phyloP scores from a whole-genome alignment of 2,797 vertebrate species.

The Trachurus trachurus region DNA sequence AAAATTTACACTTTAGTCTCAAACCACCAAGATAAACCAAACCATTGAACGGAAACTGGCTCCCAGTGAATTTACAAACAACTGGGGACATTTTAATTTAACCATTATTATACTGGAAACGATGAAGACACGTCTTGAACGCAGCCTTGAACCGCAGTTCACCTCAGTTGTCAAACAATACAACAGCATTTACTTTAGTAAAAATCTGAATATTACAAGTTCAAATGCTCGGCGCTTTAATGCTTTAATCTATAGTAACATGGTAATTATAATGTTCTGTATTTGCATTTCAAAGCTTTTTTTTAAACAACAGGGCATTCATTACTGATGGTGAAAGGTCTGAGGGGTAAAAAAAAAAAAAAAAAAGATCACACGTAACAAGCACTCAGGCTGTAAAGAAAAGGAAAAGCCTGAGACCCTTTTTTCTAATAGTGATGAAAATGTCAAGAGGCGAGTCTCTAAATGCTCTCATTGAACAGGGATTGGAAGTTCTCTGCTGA shows the following conservation, averaged over 20 bases:
- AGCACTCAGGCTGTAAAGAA: slow-evolving; percentile 26
- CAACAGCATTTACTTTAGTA: neutral
- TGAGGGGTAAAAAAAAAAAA: slow-evolving; percentile 5
- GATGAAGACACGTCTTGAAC: neutral
- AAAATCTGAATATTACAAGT: slow-evolving; percentile 10
- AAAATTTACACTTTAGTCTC: neutral
- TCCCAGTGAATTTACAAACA: neutral
- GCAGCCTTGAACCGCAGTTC: neutral
- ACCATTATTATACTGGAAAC: neutral
- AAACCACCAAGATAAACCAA: neutral
- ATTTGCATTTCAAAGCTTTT: slow-evolving; percentile 58
- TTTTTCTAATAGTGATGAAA: slow-evolving; percentile 57
- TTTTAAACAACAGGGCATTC: slow-evolving; percentile 11
- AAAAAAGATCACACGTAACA: slow-evolving; percentile 56
- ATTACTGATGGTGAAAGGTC: slow-evolving; percentile 28
- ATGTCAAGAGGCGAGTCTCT: slow-evolving; percentile 70
- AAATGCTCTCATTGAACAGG: slow-evolving; percentile 70
- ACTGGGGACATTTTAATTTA: neutral
- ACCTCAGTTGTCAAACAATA: neutral
- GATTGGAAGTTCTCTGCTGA: slow-evolving; percentile 74
- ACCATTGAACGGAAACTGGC: neutral
- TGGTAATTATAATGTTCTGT: slow-evolving; percentile 8
- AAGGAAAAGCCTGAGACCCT: slow-evolving; percentile 39
- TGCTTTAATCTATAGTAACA: slow-evolving; percentile 28
- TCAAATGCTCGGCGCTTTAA: neutral